Conservation (phyloP, 1,140 invertebrate species). For the Lucilia cuprina region DNA sequence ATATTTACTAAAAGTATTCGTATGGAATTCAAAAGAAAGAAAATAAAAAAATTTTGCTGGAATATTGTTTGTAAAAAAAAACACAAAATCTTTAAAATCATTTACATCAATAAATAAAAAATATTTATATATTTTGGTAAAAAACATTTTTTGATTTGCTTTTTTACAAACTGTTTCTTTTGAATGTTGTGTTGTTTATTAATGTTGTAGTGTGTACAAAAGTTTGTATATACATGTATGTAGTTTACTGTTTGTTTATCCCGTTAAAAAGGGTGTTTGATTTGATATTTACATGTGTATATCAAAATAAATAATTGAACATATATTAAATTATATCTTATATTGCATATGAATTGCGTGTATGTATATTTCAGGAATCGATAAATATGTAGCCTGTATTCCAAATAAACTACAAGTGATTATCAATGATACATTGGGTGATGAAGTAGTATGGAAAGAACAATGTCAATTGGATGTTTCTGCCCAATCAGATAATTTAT, state of each 20-base stretch:
- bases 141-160: background rate
- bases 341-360: background rate
- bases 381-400: constrained; percentile 21
- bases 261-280: background rate
- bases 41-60: no score
- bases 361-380: constrained; percentile 1
- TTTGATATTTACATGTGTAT: background rate
- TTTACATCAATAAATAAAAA: background rate
- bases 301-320: no score
- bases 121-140: background rate
- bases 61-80: background rate
- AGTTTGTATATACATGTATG: no score
- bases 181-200: no score
- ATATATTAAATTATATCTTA: background rate
- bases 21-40: no score
- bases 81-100: background rate
- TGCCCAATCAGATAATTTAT: background rate
- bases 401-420: constrained; percentile 43
- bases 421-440: constrained; percentile 46
- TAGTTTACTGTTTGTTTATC: background rate
- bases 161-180: background rate
- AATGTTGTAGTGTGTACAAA: background rate
- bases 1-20: no score
- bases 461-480: constrained; percentile 48
- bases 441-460: constrained; percentile 52